phyloP scores from a whole-genome alignment of 2,113 vertebrate genomes.

The Sarotherodon lohbergeri region DNA sequence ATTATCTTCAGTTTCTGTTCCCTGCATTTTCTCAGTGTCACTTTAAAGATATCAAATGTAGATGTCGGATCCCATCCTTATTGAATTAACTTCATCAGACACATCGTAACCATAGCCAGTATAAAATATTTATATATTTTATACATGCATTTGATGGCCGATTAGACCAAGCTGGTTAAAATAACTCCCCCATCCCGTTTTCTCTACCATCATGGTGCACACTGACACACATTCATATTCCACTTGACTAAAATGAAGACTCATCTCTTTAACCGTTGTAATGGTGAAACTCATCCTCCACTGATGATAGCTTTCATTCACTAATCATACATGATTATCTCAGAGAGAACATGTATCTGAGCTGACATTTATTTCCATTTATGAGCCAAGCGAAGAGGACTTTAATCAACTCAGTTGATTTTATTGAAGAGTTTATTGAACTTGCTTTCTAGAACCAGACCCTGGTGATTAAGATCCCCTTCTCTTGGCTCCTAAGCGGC shows the following conservation, averaged over 20 bases:
- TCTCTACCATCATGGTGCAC: background rate
- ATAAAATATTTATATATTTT: background rate
- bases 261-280: background rate
- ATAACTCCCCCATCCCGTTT: background rate
- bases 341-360: background rate
- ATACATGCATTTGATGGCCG: background rate
- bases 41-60: background rate
- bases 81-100: background rate
- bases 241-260: background rate
- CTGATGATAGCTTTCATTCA: background rate
- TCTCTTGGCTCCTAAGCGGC: background rate
- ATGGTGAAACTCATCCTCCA: background rate
- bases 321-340: background rate
- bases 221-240: background rate
- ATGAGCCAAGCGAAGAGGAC: background rate
- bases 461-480: background rate
- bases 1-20: background rate
- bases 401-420: background rate
- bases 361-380: background rate
- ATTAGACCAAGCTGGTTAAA: background rate
- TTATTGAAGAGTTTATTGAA: background rate
- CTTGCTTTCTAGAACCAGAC: background rate
- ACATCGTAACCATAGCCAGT: background rate
- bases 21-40: background rate
- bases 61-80: background rate